Evolutionary conservation across 2,888 invertebrate genomes (phyloP), one percentile per base, ranked within the genome.

Genomic region (Alviniconcha strummeri): DNA sequence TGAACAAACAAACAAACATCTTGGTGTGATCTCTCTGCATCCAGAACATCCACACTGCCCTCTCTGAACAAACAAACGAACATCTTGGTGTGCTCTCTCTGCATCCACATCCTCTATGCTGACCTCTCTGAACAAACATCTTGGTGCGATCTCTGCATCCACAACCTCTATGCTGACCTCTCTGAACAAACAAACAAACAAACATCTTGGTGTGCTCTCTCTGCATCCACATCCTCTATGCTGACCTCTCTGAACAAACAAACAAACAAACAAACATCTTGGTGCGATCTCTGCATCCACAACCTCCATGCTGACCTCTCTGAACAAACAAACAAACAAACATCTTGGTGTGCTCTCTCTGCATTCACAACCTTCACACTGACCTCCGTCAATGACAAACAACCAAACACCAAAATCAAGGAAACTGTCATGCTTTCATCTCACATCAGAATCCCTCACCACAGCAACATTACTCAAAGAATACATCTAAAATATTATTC

Each of bases 91-190:
- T 3, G 36, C 77, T n/a, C 84, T 83, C 0, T 81, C 87, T 81
- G 87, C 88, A 36, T 85, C 84, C 57, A 82, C 80, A 8, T 88
- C 86, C 54, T 89, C 88, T 36, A 85, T 57, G 56, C 86, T 85
- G 15, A 89, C 56, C 76, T 85, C 75, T 55, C 90, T 89, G 84
- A 54, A 83, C 60, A 13, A 11, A 60, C 60, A 60, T 60, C 60
- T 11, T 60, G 9, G 13, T 60, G 8, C 8, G 1, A 1, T 60
- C 13, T 11, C 60, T 11, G 13, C 13, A 8, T 8, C 60, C 1
- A 60, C 13, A 8, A 60, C 60, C 60, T 60, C 4, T 4, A 60
- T 13, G 60, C 60, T 60, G 9, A 60, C 60, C 60, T 60, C 60
- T 60, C 60, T 60, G 60, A n/a, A n/a, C n/a, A n/a, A n/a, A n/a